Evolutionary conservation across 2,113 vertebrate species (phyloP).

Genomic region (Chionomys nivalis): DNA sequence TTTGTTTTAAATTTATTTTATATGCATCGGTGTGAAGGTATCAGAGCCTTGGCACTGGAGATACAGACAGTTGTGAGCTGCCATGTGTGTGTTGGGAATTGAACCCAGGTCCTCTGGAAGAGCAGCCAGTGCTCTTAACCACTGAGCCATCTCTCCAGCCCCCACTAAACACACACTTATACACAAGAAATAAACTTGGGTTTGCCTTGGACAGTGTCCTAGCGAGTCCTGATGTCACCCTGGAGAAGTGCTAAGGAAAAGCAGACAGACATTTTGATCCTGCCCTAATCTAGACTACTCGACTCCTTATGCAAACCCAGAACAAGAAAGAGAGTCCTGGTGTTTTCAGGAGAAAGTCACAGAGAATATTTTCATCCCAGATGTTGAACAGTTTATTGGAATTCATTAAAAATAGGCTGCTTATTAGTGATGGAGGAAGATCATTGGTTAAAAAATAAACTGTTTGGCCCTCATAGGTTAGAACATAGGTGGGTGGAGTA

Average conservation of each 20-base stretch:
- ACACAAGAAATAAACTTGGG: background rate
- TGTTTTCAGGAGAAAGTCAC: slow-evolving; percentile 14
- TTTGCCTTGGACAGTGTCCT: background rate
- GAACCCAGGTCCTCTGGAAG: too few species aligned
- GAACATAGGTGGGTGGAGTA: too few species aligned
- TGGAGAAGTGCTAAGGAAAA: background rate
- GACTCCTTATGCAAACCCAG: background rate
- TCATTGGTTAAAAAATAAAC: too few species aligned
- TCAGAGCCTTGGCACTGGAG: too few species aligned
- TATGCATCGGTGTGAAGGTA: too few species aligned
- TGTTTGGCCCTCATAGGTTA: too few species aligned
- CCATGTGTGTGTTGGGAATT: too few species aligned
- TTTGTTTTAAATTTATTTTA: too few species aligned
- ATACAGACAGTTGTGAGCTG: too few species aligned
- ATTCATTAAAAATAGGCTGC: background rate
- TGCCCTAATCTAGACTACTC: background rate
- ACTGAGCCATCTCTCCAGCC: too few species aligned
- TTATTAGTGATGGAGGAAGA: too few species aligned
- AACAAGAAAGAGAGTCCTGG: background rate
- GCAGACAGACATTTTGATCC: background rate
- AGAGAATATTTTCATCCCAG: background rate
- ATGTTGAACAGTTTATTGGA: background rate
- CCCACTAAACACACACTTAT: background rate
- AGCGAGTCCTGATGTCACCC: background rate
- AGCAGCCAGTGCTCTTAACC: too few species aligned